phyloP scores from a whole-genome alignment of 2,797 vertebrate species.

The Microctenopoma steveboyesi region DNA sequence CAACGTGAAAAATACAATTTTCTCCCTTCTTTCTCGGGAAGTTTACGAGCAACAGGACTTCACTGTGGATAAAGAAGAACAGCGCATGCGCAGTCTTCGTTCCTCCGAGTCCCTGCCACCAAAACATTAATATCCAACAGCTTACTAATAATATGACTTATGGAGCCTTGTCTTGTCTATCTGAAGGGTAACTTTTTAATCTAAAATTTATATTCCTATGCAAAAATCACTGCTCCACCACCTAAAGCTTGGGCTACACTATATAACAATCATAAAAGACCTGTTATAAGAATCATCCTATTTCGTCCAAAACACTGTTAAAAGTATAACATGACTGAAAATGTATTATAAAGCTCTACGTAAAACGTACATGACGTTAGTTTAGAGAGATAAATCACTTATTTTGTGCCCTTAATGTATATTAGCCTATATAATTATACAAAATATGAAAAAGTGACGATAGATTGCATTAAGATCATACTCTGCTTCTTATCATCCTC shows the following conservation, averaged over 20 bases:
- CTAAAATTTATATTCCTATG: no score
- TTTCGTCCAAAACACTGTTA: background rate
- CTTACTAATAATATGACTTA: background rate
- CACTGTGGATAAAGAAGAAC: constrained; percentile 38
- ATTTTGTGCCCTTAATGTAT: background rate
- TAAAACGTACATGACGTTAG: background rate
- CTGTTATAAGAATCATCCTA: background rate
- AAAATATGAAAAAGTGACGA: background rate
- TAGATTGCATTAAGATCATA: no score
- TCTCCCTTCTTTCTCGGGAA: constrained; percentile 52
- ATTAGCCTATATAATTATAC: background rate
- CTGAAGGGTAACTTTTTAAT: no score
- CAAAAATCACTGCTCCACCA: no score
- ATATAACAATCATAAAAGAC: background rate
- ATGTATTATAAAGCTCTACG: background rate
- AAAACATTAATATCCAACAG: background rate
- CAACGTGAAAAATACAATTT: background rate
- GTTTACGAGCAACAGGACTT: constrained; percentile 68
- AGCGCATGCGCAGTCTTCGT: constrained; percentile 71
- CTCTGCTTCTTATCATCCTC: background rate
- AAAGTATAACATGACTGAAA: background rate
- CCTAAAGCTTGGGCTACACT: background rate
- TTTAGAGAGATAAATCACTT: background rate
- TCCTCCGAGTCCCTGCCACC: constrained; percentile 3
- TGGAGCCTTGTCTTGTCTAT: background rate